Evolutionary conservation across 2,113 vertebrate species (phyloP), one percentile per base, ranked within the genome.

Genomic region (Coreoperca whiteheadi): DNA sequence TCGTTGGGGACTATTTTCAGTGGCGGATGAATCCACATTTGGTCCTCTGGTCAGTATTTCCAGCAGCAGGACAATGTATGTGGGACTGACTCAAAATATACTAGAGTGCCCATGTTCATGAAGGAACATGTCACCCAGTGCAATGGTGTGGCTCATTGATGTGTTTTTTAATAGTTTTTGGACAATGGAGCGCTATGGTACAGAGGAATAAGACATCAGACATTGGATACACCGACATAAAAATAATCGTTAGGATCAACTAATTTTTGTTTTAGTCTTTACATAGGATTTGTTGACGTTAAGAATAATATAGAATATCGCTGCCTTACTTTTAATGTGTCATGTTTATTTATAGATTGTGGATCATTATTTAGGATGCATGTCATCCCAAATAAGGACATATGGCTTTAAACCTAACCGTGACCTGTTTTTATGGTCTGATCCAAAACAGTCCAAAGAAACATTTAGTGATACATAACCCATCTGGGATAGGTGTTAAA

Each of bases 401-500:
- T 59, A 18, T 6, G 48, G 48, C 48, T 6, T 64, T 54, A 46
- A 66, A 61, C 48, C 18, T 43, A 7, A 66, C 50, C 39, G 20
- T 74, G 30, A 63, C 57, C 51, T 77, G 3, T 39, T 39, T 39
- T 39, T 39, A 39, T 39, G 37, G 37, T 9, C 39, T 41, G 39
- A 41, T 41, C 51, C 2, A 57, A 11, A 56, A 23, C 8, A 59
- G 30, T 59, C 60, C 60, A 81, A 54, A 72, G 72, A 64, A 53
- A 61, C 34, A 32, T 30, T 50, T 8, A 5, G 10, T 56, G 48
- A 56, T 23, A 23, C 6, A 4, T 37, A 4, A 30, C 12, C 21
- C 51, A 81, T 50, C 30, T 0, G 32, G 32, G 37, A 6, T 30
- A 67, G 34, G 16, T 65, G 37, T n/a, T 43, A 70, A 53, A 18